These are phyloP conservation scores for Orussus abietinus DNA, from an alignment of 1,140 invertebrate species.

Conservation along the genomic window DNA sequence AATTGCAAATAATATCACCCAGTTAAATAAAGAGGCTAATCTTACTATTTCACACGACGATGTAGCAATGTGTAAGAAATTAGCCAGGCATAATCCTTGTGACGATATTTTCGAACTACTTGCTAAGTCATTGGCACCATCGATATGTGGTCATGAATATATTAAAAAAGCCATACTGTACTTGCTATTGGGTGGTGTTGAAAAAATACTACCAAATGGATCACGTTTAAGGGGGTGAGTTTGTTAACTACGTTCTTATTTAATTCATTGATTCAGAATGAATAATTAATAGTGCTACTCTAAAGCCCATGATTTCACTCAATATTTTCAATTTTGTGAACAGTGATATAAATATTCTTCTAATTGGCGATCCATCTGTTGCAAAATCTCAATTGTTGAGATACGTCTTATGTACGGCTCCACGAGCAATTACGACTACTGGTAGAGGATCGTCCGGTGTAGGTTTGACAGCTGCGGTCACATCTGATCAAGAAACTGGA, in stretches of 20 bases:
- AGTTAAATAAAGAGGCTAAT: constrained; percentile 85
- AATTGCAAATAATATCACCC: constrained; percentile 89
- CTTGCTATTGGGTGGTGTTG: constrained; percentile 90
- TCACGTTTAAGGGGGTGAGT: constrained; percentile 87
- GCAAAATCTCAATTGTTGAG: constrained; percentile 96
- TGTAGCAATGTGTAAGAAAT: constrained; percentile 83
- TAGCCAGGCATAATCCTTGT: constrained; percentile 66
- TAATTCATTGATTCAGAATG: constrained; percentile 2
- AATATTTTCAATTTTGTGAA: constrained; percentile 4
- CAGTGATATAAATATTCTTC: constrained; percentile 92
- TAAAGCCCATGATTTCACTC: neutral
- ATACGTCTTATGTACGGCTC: constrained; percentile 92
- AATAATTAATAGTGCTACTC: constrained; percentile 8
- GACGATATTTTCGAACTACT: constrained; percentile 88
- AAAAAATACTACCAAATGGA: constrained; percentile 94
- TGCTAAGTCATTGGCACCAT: constrained; percentile 90
- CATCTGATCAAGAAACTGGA: constrained; percentile 91
- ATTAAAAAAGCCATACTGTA: constrained; percentile 97
- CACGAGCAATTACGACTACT: constrained; percentile 93
- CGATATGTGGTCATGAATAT: constrained; percentile 96
- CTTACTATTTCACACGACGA: constrained; percentile 83
- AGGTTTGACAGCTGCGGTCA: constrained; percentile 97
- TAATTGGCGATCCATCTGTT: constrained; percentile 98
- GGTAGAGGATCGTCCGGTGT: constrained; percentile 95
- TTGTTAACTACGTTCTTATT: neutral